Percentiles rank a stretch among this genome's conserved stretches.
Conservation (phyloP, 2,113 vertebrate genomes). For the Oriolus oriolus region DNA sequence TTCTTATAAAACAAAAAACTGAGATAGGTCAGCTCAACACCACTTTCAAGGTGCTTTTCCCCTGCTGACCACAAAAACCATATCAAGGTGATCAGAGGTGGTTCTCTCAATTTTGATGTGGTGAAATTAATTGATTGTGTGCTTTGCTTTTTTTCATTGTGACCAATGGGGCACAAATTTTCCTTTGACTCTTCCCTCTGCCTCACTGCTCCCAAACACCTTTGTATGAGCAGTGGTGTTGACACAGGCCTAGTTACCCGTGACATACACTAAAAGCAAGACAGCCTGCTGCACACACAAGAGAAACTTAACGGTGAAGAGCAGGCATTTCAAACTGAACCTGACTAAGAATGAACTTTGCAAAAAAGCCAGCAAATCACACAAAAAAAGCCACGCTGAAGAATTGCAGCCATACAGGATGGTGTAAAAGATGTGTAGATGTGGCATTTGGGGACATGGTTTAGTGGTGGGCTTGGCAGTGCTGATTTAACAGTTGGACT, state of each 20-base stretch:
- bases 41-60: neutral
- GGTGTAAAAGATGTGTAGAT: neutral
- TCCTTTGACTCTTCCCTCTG: neutral
- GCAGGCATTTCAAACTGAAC: neutral
- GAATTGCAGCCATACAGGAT: neutral
- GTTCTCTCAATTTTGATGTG: neutral
- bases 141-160: neutral
- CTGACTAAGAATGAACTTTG: neutral
- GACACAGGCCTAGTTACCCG: neutral
- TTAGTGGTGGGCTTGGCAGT: neutral
- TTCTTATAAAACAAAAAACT: neutral
- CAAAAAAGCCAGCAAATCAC: neutral
- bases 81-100: neutral
- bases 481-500: neutral
- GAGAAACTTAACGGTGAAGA: neutral
- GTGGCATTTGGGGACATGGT: neutral
- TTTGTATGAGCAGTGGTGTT: neutral
- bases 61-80: neutral
- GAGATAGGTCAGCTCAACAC: neutral
- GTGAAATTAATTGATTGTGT: neutral
- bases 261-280: neutral
- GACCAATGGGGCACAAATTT: neutral
- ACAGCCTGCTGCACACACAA: no score
- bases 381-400: fast-evolving
- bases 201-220: neutral